phyloP scores from a whole-genome alignment of 2,113 vertebrate species.

The Pangasianodon hypophthalmus region DNA sequence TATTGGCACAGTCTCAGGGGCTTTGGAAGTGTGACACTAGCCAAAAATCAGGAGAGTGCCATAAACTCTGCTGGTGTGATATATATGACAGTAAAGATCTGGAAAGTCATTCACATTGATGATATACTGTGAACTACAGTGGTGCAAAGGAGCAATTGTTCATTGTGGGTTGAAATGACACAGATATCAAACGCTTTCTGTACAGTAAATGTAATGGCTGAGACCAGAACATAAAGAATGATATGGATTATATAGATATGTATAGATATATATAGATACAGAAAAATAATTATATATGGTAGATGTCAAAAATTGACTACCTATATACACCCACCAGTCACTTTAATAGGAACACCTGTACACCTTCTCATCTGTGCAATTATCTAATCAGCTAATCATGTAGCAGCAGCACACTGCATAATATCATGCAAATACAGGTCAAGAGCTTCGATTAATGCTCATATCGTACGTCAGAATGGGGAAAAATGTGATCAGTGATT shows the following conservation, averaged over 20 bases:
- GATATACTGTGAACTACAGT: conserved; percentile 24
- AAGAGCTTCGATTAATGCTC: too few species aligned
- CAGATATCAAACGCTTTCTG: neutral
- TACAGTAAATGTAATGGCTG: neutral
- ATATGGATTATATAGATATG: neutral
- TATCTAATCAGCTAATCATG: too few species aligned
- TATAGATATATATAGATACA: neutral
- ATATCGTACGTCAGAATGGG: too few species aligned
- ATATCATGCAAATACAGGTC: too few species aligned
- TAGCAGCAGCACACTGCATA: too few species aligned
- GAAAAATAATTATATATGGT: too few species aligned
- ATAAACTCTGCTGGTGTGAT: conserved; percentile 31
- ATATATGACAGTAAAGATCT: conserved; percentile 36
- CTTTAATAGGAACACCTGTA: too few species aligned
- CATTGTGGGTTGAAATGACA: conserved; percentile 15
- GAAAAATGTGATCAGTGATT: too few species aligned
- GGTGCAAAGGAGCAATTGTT: conserved; percentile 10
- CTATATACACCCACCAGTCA: too few species aligned
- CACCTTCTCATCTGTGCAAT: too few species aligned
- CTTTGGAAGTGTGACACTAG: conserved; percentile 22
- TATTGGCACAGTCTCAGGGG: conserved; percentile 35
- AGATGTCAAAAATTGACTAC: too few species aligned
- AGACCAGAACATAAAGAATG: neutral
- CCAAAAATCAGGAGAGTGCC: conserved; percentile 25
- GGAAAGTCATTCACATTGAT: conserved; percentile 33